Conservation (phyloP, 2,797 vertebrate species). For the Notolabrus celidotus region DNA sequence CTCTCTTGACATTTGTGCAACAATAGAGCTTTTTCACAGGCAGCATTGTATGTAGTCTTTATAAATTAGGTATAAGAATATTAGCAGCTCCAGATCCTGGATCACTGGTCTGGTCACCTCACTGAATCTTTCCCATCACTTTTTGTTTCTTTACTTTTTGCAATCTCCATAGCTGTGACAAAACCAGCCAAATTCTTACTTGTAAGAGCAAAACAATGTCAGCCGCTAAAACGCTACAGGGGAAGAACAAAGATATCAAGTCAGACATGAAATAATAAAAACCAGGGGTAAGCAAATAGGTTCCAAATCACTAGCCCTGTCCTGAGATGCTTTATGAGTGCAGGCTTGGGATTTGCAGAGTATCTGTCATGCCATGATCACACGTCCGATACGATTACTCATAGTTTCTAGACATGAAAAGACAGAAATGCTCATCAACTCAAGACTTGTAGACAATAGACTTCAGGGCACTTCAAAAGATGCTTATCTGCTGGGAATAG, state of each 20-base stretch:
- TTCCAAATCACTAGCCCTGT: conserved; percentile 46
- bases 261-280: conserved; percentile 51
- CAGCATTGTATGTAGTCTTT: conserved; percentile 9
- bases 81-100: neutral
- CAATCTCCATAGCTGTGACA: neutral
- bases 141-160: conserved; percentile 13
- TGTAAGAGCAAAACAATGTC: conserved; percentile 36
- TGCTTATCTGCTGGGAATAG: conserved; percentile 48
- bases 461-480: conserved; percentile 70
- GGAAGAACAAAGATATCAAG: conserved; percentile 39
- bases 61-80: conserved; percentile 31
- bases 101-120: conserved; percentile 3
- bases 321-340: conserved; percentile 40
- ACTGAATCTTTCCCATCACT: conserved; percentile 5
- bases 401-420: conserved; percentile 55
- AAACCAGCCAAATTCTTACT: conserved; percentile 21
- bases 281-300: conserved; percentile 36
- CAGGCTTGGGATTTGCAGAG: conserved; percentile 29
- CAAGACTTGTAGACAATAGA: conserved; percentile 62
- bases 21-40: neutral
- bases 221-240: conserved; percentile 20
- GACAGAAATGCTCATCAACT: conserved; percentile 65
- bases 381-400: conserved; percentile 50
- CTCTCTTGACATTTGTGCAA: conserved; percentile 34
- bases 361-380: conserved; percentile 56